Evolutionary conservation across 1,140 invertebrate genomes (phyloP).

Genomic region (Mactra quadrangularis): DNA sequence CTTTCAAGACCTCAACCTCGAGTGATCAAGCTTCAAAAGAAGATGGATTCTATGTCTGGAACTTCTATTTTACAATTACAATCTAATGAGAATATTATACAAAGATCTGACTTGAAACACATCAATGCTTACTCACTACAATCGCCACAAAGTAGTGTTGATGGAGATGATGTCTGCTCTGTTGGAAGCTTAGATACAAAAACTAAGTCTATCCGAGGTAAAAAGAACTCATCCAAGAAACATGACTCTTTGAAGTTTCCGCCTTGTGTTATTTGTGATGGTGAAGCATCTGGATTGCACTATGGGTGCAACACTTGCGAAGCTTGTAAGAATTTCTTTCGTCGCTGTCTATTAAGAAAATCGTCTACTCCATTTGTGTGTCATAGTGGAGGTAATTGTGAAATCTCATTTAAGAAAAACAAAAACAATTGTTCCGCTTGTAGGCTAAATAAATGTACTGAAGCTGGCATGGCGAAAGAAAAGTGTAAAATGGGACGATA

Average conservation of each 20-base stretch:
- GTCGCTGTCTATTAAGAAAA: constrained; percentile 74
- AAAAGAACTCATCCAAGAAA: background rate
- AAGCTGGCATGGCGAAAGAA: constrained; percentile 47
- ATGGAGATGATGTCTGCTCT: background rate
- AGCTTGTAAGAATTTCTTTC: constrained; percentile 84
- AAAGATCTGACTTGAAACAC: background rate
- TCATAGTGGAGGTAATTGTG: constrained; percentile 69
- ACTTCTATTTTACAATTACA: background rate
- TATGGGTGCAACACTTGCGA: constrained; percentile 85
- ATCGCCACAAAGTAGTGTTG: background rate
- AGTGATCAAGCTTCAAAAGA: too few relatives aligned
- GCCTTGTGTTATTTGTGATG: constrained; percentile 84
- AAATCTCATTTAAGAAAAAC: constrained; percentile 68
- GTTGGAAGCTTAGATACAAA: background rate
- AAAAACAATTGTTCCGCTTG: constrained; percentile 77
- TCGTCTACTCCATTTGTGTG: constrained; percentile 68
- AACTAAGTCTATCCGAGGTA: background rate
- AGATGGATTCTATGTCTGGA: background rate
- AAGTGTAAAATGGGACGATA: constrained; percentile 45
- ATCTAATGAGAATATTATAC: background rate
- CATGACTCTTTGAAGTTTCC: constrained; percentile 59
- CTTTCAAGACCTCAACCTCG: too few relatives aligned
- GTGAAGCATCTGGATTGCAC: constrained; percentile 84
- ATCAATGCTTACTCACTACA: background rate
- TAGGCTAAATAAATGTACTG: constrained; percentile 67